Evolutionary conservation across 2,113 vertebrate genomes (phyloP).

Genomic region (Onychorhynchus coronatus): DNA sequence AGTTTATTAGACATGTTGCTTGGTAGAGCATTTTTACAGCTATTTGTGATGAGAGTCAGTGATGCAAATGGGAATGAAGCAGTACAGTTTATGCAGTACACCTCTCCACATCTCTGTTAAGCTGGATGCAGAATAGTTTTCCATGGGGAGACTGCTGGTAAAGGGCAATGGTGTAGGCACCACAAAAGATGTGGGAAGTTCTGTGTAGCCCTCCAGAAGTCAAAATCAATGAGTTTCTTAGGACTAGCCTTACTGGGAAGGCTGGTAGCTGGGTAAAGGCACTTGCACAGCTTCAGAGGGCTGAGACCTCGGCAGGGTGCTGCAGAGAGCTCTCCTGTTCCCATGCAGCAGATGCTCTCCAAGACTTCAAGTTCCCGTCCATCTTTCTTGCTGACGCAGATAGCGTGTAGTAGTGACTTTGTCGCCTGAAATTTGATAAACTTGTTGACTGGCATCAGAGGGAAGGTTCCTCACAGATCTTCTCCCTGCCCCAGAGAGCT

Average conservation of each 20-base stretch:
- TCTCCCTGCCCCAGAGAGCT: background rate
- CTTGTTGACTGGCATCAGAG: background rate
- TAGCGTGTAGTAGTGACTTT: background rate
- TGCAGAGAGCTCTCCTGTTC: background rate
- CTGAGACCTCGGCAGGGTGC: background rate
- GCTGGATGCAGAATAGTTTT: background rate
- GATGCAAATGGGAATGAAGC: background rate
- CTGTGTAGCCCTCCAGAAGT: background rate
- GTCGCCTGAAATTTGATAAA: slow-evolving; percentile 23
- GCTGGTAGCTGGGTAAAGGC: background rate
- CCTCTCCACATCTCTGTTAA: background rate
- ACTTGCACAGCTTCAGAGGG: background rate
- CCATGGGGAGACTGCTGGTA: background rate
- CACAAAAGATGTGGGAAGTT: background rate
- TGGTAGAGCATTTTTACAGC: background rate
- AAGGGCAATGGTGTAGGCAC: background rate
- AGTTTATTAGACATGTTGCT: background rate
- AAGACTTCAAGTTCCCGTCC: background rate
- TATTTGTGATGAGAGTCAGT: background rate
- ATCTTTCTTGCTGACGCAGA: slow-evolving; percentile 9
- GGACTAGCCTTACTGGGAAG: background rate
- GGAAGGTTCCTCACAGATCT: background rate
- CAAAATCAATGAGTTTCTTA: background rate
- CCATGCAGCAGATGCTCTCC: background rate
- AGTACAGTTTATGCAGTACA: background rate